Evolutionary conservation across 2,888 invertebrate genomes (phyloP), one percentile per base, ranked within the genome.

Genomic region (Nebria salina): DNA sequence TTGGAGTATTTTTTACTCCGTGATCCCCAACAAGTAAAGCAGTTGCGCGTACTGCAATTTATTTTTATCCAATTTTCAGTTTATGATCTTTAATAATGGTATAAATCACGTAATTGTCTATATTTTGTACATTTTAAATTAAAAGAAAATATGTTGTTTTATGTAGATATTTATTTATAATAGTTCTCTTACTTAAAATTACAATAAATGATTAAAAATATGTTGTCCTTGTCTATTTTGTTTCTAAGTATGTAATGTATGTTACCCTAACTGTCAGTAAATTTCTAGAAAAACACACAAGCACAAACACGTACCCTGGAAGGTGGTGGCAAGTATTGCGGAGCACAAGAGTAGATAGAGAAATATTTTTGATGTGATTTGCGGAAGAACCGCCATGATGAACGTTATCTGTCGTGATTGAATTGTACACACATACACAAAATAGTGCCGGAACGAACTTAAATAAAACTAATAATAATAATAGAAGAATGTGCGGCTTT

Each of bases 321-420:
- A 90, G 90, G 90, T 87, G 87, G 89, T 87, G 89, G 90, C 89
- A 89, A 91, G 89, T 87, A 91, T 89, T 86, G 89, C 86, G 86
- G 91, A 88, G 89, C 91, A 90, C 89, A 91, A 89, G 88, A 90
- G 89, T 87, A 90, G 87, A 87, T 90, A 87, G 86, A 90, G 88
- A 89, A 90, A 89, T 89, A 90, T 65, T 43, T 66, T 81, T 76
- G 81, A 81, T 81, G 76, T 81, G 73, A 81, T 72, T 76, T 72
- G 76, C 76, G 72, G 15, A 76, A 72, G 72, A 76, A 81, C 76
- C 76, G 76, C 81, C 81, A 81, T 81, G 73, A 54, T 81, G 76
- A 72, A 81, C 81, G 81, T 81, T 72, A 81, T 76, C 81, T 76
- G 73, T 81, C 76, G 76, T 81, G 76, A 81, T 76, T 73, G 54